Percentiles rank a stretch among this genome's conserved stretches.
Evolutionary conservation across 2,113 vertebrate species (phyloP).

Genomic region (Tyto alba): DNA sequence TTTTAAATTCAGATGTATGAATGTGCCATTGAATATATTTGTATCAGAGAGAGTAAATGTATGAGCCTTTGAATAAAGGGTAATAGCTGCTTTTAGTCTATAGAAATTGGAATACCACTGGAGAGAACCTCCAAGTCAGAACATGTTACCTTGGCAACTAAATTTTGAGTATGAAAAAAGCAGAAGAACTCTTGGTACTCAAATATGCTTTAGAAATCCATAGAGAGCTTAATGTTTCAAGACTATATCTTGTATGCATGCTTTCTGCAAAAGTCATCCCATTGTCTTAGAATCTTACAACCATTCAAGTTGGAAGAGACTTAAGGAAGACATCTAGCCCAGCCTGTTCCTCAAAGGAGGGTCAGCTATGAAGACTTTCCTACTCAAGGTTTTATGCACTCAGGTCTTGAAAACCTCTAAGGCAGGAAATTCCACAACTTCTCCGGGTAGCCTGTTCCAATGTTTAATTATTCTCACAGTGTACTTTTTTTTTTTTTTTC

Average conservation of each 20-base stretch:
- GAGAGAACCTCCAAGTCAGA: background rate
- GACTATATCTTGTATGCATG: background rate
- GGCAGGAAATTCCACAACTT: background rate
- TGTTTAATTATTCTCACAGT: background rate
- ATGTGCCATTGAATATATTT: background rate
- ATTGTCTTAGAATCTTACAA: background rate
- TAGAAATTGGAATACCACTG: background rate
- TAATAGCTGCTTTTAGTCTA: background rate
- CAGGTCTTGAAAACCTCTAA: background rate
- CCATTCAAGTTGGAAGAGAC: background rate
- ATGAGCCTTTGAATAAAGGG: background rate
- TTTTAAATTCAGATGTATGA: background rate
- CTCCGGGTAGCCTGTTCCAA: background rate
- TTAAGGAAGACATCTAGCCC: background rate
- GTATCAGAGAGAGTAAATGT: background rate
- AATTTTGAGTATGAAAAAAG: slow-evolving; percentile 11
- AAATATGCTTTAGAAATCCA: slow-evolving; percentile 21
- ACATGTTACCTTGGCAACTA: slow-evolving; percentile 58
- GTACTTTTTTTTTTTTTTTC: background rate
- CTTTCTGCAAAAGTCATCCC: slow-evolving; percentile 7
- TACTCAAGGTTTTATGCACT: background rate
- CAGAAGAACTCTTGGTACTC: background rate
- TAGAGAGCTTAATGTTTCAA: background rate
- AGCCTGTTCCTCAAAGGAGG: background rate
- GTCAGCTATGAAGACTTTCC: background rate